Base-by-base conservation (phyloP, 2,888 invertebrate genomes). In the Melikaiella ostensackeni region DNA sequence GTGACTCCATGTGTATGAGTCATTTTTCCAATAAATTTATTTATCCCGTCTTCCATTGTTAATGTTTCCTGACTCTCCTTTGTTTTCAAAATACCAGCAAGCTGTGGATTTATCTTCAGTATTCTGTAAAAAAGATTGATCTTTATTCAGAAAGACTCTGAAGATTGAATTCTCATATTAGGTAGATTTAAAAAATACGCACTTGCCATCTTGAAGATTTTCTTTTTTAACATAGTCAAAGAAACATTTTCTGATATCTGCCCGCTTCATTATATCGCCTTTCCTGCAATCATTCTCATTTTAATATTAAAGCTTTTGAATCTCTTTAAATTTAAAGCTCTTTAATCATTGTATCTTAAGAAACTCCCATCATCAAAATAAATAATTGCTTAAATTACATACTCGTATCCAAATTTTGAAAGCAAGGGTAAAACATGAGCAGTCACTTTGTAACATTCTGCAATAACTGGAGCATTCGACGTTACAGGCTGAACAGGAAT, bases 11-110 rank as follows among this genome's bases (percentile, higher is more conserved):
- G 95, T 86, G 94, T 95, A 35, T 94, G 92, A 74, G 95, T 95
- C 96, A 98, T 96, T 87, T 94, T 94, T 16, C 92, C 92, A 77
- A 94, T 92, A 74, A 96, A 93, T 74, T 93, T 93, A 38, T 93
- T 92, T 88, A 95, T 94, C 21, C 97, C 91, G 84, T 95, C 95
- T 85, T 96, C 96, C 94, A 97, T 96, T 42, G 94, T 93, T 76
- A 96, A 89, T 0, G 88, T 86, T 70, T 89, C 83, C 82, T 93
- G 93, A 90, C 86, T 89, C 59, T 86, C 92, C 63, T 92, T 89
- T 61, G 92, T 92, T 62, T 92, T 92, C 76, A 94, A 89, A 74
- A 92, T 86, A 42, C 83, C 86, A 64, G 88, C 92, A 70, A 93
- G 87, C 73, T 88, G 89, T 19, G 93, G 93, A 89, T 94, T 93